phyloP scores from a whole-genome alignment of 2,888 invertebrate genomes.

The Dione juno region DNA sequence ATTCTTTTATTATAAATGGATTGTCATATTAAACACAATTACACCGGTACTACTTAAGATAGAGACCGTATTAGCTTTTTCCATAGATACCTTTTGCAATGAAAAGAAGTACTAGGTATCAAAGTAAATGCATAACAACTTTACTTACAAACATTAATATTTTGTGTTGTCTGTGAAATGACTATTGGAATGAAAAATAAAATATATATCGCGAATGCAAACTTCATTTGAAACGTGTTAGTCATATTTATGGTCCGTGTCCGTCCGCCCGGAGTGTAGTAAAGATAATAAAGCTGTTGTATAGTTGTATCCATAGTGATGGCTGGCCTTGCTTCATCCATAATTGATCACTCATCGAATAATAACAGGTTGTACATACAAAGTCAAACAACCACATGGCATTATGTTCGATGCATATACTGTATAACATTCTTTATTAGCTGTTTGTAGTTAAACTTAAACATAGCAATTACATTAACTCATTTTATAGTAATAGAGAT shows the following conservation, averaged over 20 bases:
- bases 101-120: too few relatives aligned
- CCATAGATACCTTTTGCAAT: too few relatives aligned
- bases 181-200: conserved; percentile 52
- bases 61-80: too few relatives aligned
- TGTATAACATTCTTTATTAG: conserved; percentile 13
- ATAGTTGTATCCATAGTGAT: conserved; percentile 72
- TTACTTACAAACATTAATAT: conserved; percentile 88
- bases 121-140: not conserved
- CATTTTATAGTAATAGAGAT: too few relatives aligned
- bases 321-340: conserved; percentile 67
- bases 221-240: conserved; percentile 47
- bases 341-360: conserved; percentile 67
- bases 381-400: not conserved
- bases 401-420: not conserved
- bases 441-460: not conserved
- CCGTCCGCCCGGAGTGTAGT: not conserved
- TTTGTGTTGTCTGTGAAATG: conserved; percentile 86
- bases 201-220: conserved; percentile 50
- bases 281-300: conserved; percentile 52
- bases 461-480: not conserved
- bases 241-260: conserved; percentile 58
- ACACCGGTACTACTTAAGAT: too few relatives aligned
- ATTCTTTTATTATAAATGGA: too few relatives aligned
- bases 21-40: too few relatives aligned
- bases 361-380: conserved; percentile 44